A percentile compares a stretch with the other conserved stretches of the same genome.
Evolutionary conservation across 2,888 invertebrate genomes (phyloP).

Genomic region (Leptura quadrifasciata): DNA sequence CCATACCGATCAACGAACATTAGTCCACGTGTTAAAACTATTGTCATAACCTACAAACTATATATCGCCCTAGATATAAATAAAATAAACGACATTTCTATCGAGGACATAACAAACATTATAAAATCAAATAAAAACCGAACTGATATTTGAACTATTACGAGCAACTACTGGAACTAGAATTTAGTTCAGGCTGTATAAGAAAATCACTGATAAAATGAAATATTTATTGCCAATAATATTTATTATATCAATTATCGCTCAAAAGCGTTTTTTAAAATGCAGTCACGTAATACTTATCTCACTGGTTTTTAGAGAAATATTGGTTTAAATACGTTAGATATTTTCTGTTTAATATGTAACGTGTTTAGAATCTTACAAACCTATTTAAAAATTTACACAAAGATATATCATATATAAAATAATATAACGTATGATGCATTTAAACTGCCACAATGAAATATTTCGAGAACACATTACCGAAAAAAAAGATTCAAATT

Average conservation of each 20-base stretch:
- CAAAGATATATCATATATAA: too few species aligned
- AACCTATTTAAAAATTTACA: too few species aligned
- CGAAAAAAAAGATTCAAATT: too few species aligned
- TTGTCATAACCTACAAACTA: constrained; percentile 9
- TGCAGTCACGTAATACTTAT: not conserved
- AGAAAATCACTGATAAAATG: constrained; percentile 17
- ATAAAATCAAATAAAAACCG: constrained; percentile 13
- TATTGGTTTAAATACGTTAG: not conserved
- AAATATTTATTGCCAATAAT: not conserved
- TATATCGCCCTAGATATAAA: constrained; percentile 16
- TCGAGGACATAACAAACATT: constrained; percentile 10
- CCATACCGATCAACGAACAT: not conserved
- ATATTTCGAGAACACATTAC: too few species aligned
- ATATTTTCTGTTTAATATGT: too few species aligned
- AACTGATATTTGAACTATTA: constrained; percentile 20
- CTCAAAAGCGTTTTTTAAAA: not conserved
- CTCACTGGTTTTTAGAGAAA: not conserved
- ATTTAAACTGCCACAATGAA: too few species aligned
- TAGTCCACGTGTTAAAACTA: not conserved
- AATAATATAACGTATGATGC: too few species aligned
- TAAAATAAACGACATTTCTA: constrained; percentile 17
- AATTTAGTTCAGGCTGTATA: constrained; percentile 7
- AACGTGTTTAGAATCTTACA: too few species aligned
- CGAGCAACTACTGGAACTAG: constrained; percentile 8
- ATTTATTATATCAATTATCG: constrained; percentile 16